A percentile compares a stretch with the other conserved stretches of the same genome.
Conservation (phyloP, 2,113 vertebrate species). For the Regulus satrapa region DNA sequence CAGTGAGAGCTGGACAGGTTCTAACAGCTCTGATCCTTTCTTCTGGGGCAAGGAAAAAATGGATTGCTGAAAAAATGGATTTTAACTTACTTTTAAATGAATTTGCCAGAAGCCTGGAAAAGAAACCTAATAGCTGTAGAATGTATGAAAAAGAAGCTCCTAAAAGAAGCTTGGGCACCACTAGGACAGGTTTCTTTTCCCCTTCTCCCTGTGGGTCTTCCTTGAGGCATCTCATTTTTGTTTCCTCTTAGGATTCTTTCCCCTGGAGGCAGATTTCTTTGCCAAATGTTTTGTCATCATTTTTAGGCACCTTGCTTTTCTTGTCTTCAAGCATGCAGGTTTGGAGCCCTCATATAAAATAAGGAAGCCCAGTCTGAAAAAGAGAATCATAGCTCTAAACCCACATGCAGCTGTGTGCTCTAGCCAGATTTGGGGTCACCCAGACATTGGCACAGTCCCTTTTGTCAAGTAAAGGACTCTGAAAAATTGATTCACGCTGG, state of each 20-base stretch:
- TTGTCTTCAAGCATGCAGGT: background rate
- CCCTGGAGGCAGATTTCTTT: background rate
- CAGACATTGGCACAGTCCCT: background rate
- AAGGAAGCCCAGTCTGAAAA: background rate
- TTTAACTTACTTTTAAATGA: background rate
- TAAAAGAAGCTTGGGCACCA: background rate
- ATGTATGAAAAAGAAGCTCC: background rate
- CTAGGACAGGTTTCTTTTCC: background rate
- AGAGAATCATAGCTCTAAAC: background rate
- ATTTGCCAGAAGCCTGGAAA: background rate
- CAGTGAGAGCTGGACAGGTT: background rate
- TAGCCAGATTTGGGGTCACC: background rate
- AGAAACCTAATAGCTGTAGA: rapidly evolving
- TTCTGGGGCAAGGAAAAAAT: background rate
- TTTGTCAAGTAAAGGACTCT: background rate
- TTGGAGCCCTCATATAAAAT: background rate
- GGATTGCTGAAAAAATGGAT: background rate
- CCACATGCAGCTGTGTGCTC: background rate
- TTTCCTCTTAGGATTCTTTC: background rate
- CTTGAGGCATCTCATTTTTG: background rate
- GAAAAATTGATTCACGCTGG: background rate
- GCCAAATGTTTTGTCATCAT: background rate
- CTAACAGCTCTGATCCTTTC: background rate
- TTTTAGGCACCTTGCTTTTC: background rate
- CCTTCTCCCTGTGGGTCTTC: background rate